Evolutionary conservation across 2,888 invertebrate genomes (phyloP).

Genomic region (Drosophila meridionalis): DNA sequence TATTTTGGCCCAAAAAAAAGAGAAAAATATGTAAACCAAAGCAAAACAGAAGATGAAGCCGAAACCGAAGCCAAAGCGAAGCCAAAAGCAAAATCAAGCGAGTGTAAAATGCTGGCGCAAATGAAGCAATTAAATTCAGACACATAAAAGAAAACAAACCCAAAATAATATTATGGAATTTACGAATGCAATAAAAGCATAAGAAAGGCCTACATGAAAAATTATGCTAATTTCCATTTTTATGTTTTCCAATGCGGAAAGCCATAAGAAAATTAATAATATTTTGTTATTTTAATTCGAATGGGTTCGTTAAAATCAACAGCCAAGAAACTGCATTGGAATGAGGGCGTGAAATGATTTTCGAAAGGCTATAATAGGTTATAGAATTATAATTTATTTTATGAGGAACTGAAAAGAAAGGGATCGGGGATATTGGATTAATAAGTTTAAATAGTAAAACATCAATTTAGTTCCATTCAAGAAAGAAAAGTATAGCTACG

Average conservation of each 20-base stretch:
- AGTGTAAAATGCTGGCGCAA: conserved; percentile 59
- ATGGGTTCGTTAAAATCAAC: conserved; percentile 35
- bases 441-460: background rate
- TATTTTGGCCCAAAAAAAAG: conserved; percentile 30
- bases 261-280: conserved; percentile 29
- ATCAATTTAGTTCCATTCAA: background rate
- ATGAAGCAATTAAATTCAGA: conserved; percentile 63
- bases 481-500: background rate
- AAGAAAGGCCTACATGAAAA: conserved; percentile 28
- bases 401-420: background rate
- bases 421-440: background rate
- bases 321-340: background rate
- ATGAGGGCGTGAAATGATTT: conserved; percentile 12
- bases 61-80: conserved; percentile 31
- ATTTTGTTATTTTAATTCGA: conserved; percentile 59
- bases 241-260: conserved; percentile 33
- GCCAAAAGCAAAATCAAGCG: conserved; percentile 14
- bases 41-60: conserved; percentile 53
- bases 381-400: conserved; percentile 3
- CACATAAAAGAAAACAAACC: conserved; percentile 31
- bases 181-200: conserved; percentile 36
- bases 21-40: conserved; percentile 23
- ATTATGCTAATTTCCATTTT: conserved; percentile 58
- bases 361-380: background rate
- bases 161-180: conserved; percentile 42